Base-by-base conservation (phyloP, 2,797 vertebrate species). In the Brachyrhaphis roseni region DNA sequence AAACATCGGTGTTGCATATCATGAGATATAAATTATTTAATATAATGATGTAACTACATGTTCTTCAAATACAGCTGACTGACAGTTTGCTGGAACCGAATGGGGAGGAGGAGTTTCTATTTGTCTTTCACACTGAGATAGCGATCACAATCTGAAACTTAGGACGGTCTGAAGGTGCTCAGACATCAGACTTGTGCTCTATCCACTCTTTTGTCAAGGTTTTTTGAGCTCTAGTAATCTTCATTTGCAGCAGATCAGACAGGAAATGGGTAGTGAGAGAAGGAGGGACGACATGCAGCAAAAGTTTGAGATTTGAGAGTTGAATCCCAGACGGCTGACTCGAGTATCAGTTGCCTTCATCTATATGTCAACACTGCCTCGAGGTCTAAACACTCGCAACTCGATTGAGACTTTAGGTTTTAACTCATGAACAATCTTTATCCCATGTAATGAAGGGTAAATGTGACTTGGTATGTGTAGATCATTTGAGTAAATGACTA, bases 401-500 rank as follows among this genome's bases (percentile, higher is more conserved):
- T 66, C 36, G 1, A 66, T 34, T 66, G 36, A 66, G 31, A 20
- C 59, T 18, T 31, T 31, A 16, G 3, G 64, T 41, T 66, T 66
- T 66, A 39, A 39, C 64, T 66, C 34, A 66, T 66, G 66, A 70
- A 70, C 11, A 70, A 64, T 64, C 20, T 43, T 70, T 43, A 26
- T 70, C 18, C 12, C 66, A 15, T 70, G 2, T 70, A 43, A 70
- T 70, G 5, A 70, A 26, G 4, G 23, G 39, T 26, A 11, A 70
- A 70, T 43, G 39, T n/a, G 26, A n/a, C 20, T 26, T 43, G 5
- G 66, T 26, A 26, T 18, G 20, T 11, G 64, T 41, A 41, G 64
- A 68, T 41, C 36, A 68, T 68, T 43, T 43, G 64, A 68, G 59
- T 64, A 64, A 36, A 64, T 64, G 39, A 43, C 23, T 70, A 70